Percentiles rank a stretch among this genome's conserved stretches.
These are phyloP conservation scores for Melanogrammus aeglefinus DNA, from an alignment of 2,797 vertebrate species.

Conservation along the genomic window DNA sequence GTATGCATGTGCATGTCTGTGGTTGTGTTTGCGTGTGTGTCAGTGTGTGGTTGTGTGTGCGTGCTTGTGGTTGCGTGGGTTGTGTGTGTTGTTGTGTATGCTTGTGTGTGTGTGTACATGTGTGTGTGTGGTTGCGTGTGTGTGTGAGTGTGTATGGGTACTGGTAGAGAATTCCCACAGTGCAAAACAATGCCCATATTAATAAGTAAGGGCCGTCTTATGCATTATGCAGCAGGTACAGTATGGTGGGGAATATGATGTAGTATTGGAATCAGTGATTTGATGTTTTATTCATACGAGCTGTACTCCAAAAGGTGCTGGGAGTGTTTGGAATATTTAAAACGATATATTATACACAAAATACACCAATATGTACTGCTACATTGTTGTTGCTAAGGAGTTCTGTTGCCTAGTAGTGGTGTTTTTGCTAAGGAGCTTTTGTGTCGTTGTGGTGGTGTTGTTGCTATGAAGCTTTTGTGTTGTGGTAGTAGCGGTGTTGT, in stretches of 20 bases:
- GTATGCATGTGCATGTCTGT: background rate
- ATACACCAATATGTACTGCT: background rate
- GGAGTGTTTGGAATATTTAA: slow-evolving; percentile 48
- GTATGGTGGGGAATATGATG: slow-evolving; percentile 58
- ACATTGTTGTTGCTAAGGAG: too few species aligned
- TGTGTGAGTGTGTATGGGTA: slow-evolving; percentile 35
- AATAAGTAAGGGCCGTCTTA: slow-evolving; percentile 48
- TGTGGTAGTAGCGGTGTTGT: background rate
- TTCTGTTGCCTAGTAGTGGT: background rate
- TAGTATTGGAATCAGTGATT: slow-evolving; percentile 52
- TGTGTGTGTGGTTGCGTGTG: background rate
- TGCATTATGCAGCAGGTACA: slow-evolving; percentile 62
- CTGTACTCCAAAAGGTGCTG: slow-evolving; percentile 50
- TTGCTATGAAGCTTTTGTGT: background rate
- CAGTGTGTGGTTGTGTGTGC: slow-evolving; percentile 23
- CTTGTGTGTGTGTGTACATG: background rate
- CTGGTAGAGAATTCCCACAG: slow-evolving; percentile 50
- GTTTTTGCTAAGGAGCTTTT: background rate
- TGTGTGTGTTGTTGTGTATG: background rate
- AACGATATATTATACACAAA: background rate
- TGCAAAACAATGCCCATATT: slow-evolving; percentile 42
- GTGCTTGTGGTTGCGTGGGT: background rate
- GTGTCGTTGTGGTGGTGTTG: background rate
- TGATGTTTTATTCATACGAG: slow-evolving; percentile 68
- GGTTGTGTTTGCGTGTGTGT: background rate